Evolutionary conservation across 1,140 invertebrate genomes (phyloP).

Genomic region (Zaprionus africanus): DNA sequence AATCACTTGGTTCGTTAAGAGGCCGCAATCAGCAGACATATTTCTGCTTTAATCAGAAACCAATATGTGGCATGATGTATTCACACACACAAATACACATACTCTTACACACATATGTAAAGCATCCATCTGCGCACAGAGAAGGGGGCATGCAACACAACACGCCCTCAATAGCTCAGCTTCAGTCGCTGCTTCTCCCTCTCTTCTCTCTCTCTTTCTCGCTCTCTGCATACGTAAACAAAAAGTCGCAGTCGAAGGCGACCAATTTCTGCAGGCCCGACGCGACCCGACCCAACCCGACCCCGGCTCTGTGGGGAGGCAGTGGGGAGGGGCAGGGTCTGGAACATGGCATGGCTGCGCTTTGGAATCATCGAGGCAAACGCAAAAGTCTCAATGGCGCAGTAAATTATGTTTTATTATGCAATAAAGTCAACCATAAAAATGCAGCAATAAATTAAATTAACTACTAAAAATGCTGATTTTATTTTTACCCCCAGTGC

Average conservation of each 20-base stretch:
- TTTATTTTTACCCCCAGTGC: conserved; percentile 75
- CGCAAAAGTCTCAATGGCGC: conserved; percentile 84
- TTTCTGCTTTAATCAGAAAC: conserved; percentile 45
- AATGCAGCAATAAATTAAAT: conserved; percentile 84
- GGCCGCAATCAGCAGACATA: conserved; percentile 22
- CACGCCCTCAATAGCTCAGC: conserved; percentile 14
- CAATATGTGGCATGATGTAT: conserved; percentile 23
- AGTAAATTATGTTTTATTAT: conserved; percentile 85
- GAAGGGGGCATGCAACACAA: conserved; percentile 12
- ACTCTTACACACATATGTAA: conserved; percentile 5
- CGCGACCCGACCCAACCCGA: not conserved
- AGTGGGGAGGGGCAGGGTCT: too few relatives aligned
- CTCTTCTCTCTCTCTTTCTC: conserved; percentile 1
- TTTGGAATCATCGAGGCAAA: conserved; percentile 81
- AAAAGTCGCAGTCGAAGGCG: conserved; percentile 34
- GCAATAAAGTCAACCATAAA: conserved; percentile 85
- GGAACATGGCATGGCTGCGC: conserved; percentile 44
- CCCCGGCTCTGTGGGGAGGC: not conserved
- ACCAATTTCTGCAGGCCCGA: conserved; percentile 38
- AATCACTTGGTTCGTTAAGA: conserved; percentile 39
- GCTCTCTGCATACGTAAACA: conserved; percentile 34
- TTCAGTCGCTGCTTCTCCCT: not conserved
- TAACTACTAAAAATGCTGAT: conserved; percentile 84
- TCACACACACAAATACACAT: conserved; percentile 1
- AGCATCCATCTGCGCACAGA: conserved; percentile 16